A percentile compares a stretch with the other conserved stretches of the same genome.
These are phyloP conservation scores for Rhinoraja longicauda DNA, from an alignment of 2,797 vertebrate species.

Conservation along the genomic window DNA sequence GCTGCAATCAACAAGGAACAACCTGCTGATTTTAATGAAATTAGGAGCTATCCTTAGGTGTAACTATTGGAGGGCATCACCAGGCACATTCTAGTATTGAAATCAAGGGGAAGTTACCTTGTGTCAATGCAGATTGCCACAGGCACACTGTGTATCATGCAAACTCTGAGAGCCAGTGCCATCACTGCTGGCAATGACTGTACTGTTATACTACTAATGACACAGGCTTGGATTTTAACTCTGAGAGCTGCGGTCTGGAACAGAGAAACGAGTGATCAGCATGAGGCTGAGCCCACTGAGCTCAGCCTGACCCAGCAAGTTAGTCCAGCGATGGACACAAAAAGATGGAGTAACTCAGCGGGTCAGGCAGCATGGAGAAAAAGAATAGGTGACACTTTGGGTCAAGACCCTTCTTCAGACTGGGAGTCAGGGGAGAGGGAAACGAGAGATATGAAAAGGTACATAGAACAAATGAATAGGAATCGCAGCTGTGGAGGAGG, in stretches of 20 bases:
- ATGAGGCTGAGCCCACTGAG: conserved; percentile 42
- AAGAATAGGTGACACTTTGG: too few species aligned
- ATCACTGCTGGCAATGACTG: neutral
- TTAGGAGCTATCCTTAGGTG: neutral
- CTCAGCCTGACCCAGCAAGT: too few species aligned
- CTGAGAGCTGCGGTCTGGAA: conserved; percentile 8
- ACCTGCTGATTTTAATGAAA: conserved; percentile 18
- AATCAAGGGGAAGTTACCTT: neutral
- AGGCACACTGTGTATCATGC: neutral
- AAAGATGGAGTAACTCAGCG: too few species aligned
- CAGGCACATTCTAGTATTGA: neutral
- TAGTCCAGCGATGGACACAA: too few species aligned
- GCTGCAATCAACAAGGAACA: neutral
- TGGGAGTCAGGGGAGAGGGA: too few species aligned
- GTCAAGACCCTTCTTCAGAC: too few species aligned
- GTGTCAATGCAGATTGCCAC: neutral
- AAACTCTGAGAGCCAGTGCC: neutral
- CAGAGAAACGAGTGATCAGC: conserved; percentile 42
- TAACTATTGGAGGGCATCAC: neutral
- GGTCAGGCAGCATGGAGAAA: too few species aligned
- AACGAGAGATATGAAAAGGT: too few species aligned
- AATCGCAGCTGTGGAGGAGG: too few species aligned
- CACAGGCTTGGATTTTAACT: conserved; percentile 38
- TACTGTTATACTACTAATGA: neutral
- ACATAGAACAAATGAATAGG: too few species aligned